Evolutionary conservation across 2,797 vertebrate species (phyloP).

Genomic region (Esox masquinongy): DNA sequence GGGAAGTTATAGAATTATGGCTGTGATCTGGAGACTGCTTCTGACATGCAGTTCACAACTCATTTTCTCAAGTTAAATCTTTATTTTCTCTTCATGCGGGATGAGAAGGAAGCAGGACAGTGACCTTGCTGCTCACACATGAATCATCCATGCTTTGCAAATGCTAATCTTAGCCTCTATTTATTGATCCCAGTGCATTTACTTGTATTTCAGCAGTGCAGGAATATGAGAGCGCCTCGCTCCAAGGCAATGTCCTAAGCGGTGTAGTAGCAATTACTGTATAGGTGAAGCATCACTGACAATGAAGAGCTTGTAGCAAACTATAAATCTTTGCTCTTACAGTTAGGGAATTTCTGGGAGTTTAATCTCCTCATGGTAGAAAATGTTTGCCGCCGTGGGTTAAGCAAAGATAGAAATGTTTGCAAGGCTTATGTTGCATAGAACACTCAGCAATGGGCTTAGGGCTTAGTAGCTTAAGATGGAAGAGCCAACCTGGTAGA

Average conservation of each 20-base stretch:
- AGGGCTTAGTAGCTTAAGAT: background rate
- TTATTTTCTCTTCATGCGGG: background rate
- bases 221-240: background rate
- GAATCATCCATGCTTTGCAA: background rate
- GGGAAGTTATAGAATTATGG: background rate
- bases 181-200: background rate
- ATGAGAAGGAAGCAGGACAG: background rate
- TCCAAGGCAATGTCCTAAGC: background rate
- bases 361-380: constrained; percentile 22
- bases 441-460: background rate
- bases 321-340: constrained; percentile 45
- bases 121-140: constrained; percentile 20
- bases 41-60: background rate
- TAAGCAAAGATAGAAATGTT: constrained; percentile 21
- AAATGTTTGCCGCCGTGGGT: constrained; percentile 25
- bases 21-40: background rate
- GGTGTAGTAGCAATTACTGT: background rate
- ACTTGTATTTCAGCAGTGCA: constrained; percentile 1
- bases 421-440: background rate
- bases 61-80: background rate
- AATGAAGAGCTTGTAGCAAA: constrained; percentile 34
- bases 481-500: background rate
- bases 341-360: constrained; percentile 5
- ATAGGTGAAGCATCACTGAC: background rate
- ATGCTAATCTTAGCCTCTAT: background rate